Evolutionary conservation across 2,888 invertebrate species (phyloP).

Genomic region (Tetanocera ferruginea): DNA sequence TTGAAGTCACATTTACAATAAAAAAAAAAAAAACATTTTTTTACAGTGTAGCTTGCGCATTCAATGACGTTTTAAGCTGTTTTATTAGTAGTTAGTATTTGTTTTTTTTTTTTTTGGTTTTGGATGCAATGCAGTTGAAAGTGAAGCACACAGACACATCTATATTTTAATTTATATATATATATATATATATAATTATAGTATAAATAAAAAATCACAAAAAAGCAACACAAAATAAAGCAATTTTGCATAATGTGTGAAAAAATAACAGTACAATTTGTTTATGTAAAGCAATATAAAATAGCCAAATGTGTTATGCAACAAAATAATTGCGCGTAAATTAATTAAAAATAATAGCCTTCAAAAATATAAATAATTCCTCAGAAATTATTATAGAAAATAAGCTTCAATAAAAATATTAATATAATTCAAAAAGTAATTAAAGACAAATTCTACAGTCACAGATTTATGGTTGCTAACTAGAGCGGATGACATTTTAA

Average conservation of each 20-base stretch:
- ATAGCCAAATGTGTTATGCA: neutral
- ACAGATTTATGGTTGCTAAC: too few relatives aligned
- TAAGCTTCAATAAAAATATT: too few relatives aligned
- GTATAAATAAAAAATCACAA: neutral
- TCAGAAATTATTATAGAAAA: constrained; percentile 10
- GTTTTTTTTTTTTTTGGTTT: neutral
- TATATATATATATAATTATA: constrained; percentile 18
- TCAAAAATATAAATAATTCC: constrained; percentile 15
- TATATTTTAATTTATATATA: neutral
- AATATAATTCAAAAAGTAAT: too few relatives aligned
- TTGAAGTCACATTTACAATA: constrained; percentile 27
- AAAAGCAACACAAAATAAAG: neutral
- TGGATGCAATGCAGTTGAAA: constrained; percentile 29
- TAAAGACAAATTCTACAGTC: too few relatives aligned
- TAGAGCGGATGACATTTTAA: too few relatives aligned
- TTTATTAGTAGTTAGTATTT: neutral
- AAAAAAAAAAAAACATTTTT: neutral
- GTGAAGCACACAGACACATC: neutral
- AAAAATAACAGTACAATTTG: too few relatives aligned
- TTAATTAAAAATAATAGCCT: constrained; percentile 11
- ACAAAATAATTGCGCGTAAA: constrained; percentile 31
- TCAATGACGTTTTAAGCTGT: constrained; percentile 25
- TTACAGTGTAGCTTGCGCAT: constrained; percentile 18
- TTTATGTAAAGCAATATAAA: too few relatives aligned
- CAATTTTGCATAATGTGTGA: too few relatives aligned